Percentiles rank a stretch among this genome's conserved stretches.
phyloP scores from a whole-genome alignment of 2,888 invertebrate species.

The Dryomyza anilis region DNA sequence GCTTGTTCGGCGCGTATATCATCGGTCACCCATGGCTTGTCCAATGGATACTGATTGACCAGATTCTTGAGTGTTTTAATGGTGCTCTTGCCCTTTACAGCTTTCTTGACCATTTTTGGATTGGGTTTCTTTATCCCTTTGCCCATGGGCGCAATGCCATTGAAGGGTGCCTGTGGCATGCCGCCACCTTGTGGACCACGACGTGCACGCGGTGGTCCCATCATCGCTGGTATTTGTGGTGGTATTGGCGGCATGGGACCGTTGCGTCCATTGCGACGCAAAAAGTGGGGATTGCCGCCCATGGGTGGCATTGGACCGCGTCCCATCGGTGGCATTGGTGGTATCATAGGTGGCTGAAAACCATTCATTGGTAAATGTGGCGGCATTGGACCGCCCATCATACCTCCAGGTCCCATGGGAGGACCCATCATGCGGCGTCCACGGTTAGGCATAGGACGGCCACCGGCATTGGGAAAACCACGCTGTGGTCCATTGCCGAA shows the following conservation, averaged over 20 bases:
- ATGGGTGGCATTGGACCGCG: constrained; percentile 46
- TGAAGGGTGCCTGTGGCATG: constrained; percentile 41
- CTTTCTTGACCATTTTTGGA: constrained; percentile 47
- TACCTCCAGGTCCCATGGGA: constrained; percentile 27
- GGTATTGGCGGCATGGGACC: constrained; percentile 42
- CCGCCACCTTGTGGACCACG: constrained; percentile 43
- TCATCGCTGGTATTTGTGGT: constrained; percentile 42
- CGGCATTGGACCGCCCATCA: constrained; percentile 40
- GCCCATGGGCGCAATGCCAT: constrained; percentile 37
- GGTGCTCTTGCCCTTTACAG: constrained; percentile 49
- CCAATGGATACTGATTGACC: constrained; percentile 61
- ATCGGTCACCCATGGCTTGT: constrained; percentile 67
- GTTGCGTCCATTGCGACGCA: constrained; percentile 48
- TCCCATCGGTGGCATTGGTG: constrained; percentile 37
- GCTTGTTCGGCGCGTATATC: constrained; percentile 64
- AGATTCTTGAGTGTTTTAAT: constrained; percentile 57
- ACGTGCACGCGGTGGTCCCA: constrained; percentile 41
- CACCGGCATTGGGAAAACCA: constrained; percentile 14
- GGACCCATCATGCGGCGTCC: constrained; percentile 50
- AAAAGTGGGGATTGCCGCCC: constrained; percentile 42
- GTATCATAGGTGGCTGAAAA: constrained; percentile 27
- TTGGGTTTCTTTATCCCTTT: constrained; percentile 54
- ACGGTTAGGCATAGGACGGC: constrained; percentile 43
- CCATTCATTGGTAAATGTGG: constrained; percentile 31
- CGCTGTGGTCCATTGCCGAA: constrained; percentile 16